These are phyloP conservation scores for Acanthoscelides obtectus DNA, from an alignment of 2,888 invertebrate genomes.

Conservation along the genomic window DNA sequence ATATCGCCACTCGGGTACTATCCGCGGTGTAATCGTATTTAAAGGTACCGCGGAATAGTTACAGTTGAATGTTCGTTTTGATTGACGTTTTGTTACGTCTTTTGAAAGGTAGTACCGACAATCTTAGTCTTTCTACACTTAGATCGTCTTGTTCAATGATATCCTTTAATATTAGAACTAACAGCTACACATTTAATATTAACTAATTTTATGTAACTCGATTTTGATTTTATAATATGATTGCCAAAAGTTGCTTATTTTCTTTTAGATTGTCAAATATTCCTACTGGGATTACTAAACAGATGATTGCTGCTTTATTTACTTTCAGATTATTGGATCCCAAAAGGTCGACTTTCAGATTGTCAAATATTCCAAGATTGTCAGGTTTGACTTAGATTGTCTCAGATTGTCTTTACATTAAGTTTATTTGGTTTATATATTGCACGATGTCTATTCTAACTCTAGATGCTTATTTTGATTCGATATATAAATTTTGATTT, in stretches of 20 bases:
- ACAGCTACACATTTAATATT: background rate
- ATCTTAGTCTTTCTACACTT: too few species aligned
- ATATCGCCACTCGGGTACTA: background rate
- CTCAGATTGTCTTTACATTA: background rate
- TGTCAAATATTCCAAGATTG: too few species aligned
- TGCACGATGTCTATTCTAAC: constrained; percentile 41
- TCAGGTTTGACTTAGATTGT: background rate
- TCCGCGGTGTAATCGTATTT: background rate
- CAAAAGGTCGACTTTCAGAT: too few species aligned
- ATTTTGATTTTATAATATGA: background rate
- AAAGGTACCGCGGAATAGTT: background rate
- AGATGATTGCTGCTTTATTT: too few species aligned
- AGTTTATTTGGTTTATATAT: constrained; percentile 37
- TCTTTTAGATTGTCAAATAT: background rate
- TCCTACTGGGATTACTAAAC: too few species aligned
- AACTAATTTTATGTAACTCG: background rate
- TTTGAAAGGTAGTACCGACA: too few species aligned
- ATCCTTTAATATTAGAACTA: too few species aligned
- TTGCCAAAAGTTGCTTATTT: background rate
- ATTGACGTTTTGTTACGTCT: background rate
- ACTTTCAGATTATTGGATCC: too few species aligned
- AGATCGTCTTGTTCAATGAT: too few species aligned
- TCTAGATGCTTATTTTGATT: constrained; percentile 9
- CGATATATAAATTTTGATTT: constrained; percentile 3
- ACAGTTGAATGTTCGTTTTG: constrained; percentile 6